These are phyloP conservation scores for Ophion costatus DNA, from an alignment of 2,888 invertebrate genomes.

Conservation along the genomic window DNA sequence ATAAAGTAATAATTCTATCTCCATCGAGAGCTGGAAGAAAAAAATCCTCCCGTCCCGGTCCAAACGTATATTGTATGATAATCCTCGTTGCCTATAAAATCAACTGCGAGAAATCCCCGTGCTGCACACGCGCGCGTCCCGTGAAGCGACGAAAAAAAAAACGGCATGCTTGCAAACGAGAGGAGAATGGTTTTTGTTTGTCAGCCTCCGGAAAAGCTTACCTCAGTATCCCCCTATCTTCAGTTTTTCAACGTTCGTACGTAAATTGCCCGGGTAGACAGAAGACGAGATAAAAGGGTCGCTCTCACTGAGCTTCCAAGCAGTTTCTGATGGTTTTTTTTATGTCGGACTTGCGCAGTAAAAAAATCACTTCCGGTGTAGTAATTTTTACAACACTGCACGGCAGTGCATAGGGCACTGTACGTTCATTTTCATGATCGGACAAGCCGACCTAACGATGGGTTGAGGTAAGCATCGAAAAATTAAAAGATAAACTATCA, in stretches of 20 bases:
- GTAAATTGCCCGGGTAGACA: neutral
- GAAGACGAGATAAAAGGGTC: neutral
- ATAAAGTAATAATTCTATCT: conserved; percentile 55
- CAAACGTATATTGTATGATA: conserved; percentile 54
- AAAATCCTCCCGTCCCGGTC: conserved; percentile 59
- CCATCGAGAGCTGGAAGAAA: conserved; percentile 47
- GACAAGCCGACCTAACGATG: neutral
- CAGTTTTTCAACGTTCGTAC: neutral
- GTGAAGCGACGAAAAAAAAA: conserved; percentile 43
- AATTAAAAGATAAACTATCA: neutral
- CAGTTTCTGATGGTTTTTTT: neutral
- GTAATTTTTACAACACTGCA: neutral
- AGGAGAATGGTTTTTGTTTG: conserved; percentile 6
- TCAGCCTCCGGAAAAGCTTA: conserved; percentile 4
- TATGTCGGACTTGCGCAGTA: neutral
- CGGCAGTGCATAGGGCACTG: neutral
- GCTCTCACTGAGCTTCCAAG: neutral
- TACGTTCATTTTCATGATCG: neutral
- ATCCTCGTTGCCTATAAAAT: conserved; percentile 16
- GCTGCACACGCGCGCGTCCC: neutral
- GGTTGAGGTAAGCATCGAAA: conserved; percentile 49
- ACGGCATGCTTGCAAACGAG: neutral
- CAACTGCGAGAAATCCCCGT: neutral
- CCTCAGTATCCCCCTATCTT: neutral
- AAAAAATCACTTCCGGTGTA: neutral